Base-by-base conservation (phyloP, 2,888 invertebrate genomes). In the Girardia tigrina region DNA sequence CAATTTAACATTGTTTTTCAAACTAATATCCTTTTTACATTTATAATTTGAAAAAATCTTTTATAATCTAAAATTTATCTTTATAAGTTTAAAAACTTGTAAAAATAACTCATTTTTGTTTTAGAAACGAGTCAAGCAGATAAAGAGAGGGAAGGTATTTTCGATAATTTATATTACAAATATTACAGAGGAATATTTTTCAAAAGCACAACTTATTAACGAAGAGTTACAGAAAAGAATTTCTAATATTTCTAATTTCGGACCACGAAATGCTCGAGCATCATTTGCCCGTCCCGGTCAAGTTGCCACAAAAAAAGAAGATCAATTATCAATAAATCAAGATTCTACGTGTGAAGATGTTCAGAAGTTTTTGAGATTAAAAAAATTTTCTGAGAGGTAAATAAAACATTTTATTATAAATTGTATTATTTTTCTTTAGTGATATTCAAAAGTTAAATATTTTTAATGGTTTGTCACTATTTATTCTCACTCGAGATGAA, bases 391-490 rank as follows among this genome's bases (percentile, higher is more conserved):
- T 36, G 12, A 8, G 8, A 36, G 36, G 36, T 36, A 36, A 36
- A 36, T 36, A 36, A 36, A 36, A 36, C 16, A 36, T 36, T 36
- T 36, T 36, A 36, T 12, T 36, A 36, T 12, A 12, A 36, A 12
- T 36, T 36, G 8, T 12, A 8, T 12, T 36, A 12, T 36, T 12
- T 12, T 36, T 8, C 16, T 36, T 12, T 12, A 56, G 56, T 56
- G 56, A 56, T 56, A 56, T 56, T 56, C 20, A 56, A 56, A 56
- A 56, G n/a, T 56, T 56, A 56, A 56, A 56, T 6, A n/a, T 56
- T n/a, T 56, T 56, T 56, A 56, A 56, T 56, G 56, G 56, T 12
- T 23, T 20, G 23, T 20, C 56, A 20, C 23, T 56, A n/a, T 56
- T 56, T n/a, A n/a, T 56, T n/a, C 4, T 56, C 23, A 20, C 56